These are phyloP conservation scores for Chironomus tentans DNA, from an alignment of 2,888 invertebrate species.

Conservation along the genomic window DNA sequence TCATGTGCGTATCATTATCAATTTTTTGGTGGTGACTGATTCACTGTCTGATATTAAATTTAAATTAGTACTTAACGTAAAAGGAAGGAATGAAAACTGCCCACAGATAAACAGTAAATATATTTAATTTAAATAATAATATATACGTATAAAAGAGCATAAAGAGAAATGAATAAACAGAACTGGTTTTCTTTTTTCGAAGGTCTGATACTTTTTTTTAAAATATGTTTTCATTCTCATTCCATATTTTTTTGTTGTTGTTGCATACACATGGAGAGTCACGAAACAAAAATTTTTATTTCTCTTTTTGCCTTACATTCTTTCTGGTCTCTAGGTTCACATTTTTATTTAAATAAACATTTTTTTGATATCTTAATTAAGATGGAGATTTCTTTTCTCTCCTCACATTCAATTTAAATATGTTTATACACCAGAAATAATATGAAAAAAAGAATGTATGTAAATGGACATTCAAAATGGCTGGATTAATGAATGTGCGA, in stretches of 20 bases:
- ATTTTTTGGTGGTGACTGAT: neutral
- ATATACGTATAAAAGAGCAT: neutral
- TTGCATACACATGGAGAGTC: neutral
- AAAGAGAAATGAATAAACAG: neutral
- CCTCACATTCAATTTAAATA: constrained; percentile 5
- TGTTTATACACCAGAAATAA: neutral
- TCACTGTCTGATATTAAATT: constrained; percentile 8
- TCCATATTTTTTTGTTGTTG: neutral
- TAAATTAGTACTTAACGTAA: constrained; percentile 17
- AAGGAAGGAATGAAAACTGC: neutral
- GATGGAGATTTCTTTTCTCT: constrained; percentile 12
- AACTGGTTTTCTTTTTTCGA: neutral
- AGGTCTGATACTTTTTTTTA: too few relatives aligned
- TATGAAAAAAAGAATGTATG: neutral
- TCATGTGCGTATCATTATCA: neutral
- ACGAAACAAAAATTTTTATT: neutral
- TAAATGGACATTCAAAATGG: neutral
- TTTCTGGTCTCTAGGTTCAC: neutral
- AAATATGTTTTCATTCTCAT: too few relatives aligned
- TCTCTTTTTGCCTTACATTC: neutral
- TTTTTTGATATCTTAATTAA: constrained; percentile 19
- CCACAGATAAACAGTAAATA: constrained; percentile 13
- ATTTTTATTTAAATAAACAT: neutral
- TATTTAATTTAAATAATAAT: neutral
- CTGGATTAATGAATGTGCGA: neutral